Evolutionary conservation across 2,113 vertebrate species (phyloP).

Genomic region (Pteruthius melanotis): DNA sequence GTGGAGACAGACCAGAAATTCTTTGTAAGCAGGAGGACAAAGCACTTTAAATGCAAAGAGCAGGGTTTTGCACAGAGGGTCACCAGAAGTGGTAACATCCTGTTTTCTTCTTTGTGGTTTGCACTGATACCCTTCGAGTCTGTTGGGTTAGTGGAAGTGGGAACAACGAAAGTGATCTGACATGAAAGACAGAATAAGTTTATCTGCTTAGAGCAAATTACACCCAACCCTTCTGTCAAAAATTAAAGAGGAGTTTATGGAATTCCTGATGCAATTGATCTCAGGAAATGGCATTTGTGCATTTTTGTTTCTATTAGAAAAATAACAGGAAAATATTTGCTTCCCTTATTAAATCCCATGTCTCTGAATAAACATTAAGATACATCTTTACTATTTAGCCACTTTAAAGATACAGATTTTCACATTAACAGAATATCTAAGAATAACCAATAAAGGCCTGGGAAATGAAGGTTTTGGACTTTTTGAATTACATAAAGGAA

Average conservation of each 20-base stretch:
- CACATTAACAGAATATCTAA: background rate
- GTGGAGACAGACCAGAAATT: background rate
- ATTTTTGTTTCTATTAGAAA: background rate
- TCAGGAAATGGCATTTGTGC: background rate
- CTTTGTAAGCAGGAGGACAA: background rate
- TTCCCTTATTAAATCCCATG: background rate
- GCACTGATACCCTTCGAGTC: accelerated
- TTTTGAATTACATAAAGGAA: background rate
- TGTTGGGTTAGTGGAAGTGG: background rate
- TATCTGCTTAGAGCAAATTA: background rate
- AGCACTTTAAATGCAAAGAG: background rate
- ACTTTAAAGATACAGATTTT: background rate
- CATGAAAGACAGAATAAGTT: background rate
- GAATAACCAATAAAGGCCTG: background rate
- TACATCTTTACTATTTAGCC: background rate
- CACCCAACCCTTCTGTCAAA: background rate
- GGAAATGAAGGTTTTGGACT: background rate
- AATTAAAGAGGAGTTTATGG: background rate
- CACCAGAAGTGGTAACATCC: background rate
- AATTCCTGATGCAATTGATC: background rate
- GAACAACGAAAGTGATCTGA: background rate
- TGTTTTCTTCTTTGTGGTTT: constrained; percentile 1
- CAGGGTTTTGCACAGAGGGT: background rate
- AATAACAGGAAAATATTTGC: background rate
- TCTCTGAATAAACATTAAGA: background rate